A percentile compares a stretch with the other conserved stretches of the same genome.
Evolutionary conservation across 2,888 invertebrate species (phyloP).

Genomic region (Pammene fasciana): DNA sequence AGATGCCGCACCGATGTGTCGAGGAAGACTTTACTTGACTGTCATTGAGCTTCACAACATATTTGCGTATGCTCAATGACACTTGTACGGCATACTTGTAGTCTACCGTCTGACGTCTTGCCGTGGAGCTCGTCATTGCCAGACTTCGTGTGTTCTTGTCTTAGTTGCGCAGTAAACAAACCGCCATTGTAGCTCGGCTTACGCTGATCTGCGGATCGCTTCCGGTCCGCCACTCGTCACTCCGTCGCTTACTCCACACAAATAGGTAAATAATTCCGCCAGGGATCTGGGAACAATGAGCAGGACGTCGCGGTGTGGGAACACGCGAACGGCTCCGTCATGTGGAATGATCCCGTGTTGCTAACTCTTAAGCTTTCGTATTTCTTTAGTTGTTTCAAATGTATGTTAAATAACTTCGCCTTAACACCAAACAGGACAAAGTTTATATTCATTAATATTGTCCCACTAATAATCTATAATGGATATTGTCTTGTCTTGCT

Average conservation of each 20-base stretch:
- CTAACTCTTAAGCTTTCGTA: not conserved
- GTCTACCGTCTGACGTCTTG: not conserved
- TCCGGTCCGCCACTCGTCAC: slow-evolving; percentile 24
- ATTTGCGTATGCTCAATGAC: too few species aligned
- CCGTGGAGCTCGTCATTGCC: not conserved
- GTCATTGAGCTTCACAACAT: too few species aligned
- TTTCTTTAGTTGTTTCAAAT: not conserved
- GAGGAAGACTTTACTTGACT: too few species aligned
- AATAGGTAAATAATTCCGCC: slow-evolving; percentile 38
- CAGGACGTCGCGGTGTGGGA: slow-evolving; percentile 17
- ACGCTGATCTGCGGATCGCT: slow-evolving; percentile 34
- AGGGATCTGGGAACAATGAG: slow-evolving; percentile 29
- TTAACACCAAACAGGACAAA: too few species aligned
- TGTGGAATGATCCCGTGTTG: slow-evolving; percentile 23
- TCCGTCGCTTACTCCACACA: slow-evolving; percentile 29
- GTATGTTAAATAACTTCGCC: not conserved
- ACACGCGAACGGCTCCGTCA: slow-evolving; percentile 13
- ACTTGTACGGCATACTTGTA: not conserved
- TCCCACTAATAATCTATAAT: too few species aligned
- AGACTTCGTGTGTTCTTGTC: not conserved
- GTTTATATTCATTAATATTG: too few species aligned
- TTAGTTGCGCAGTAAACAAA: slow-evolving; percentile 15
- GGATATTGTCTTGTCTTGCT: too few species aligned
- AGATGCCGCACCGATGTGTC: too few species aligned
- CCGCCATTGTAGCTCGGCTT: slow-evolving; percentile 31